A percentile compares a stretch with the other conserved stretches of the same genome.
Evolutionary conservation across 2,888 invertebrate genomes (phyloP).

Genomic region (Mechanitis messenoides): DNA sequence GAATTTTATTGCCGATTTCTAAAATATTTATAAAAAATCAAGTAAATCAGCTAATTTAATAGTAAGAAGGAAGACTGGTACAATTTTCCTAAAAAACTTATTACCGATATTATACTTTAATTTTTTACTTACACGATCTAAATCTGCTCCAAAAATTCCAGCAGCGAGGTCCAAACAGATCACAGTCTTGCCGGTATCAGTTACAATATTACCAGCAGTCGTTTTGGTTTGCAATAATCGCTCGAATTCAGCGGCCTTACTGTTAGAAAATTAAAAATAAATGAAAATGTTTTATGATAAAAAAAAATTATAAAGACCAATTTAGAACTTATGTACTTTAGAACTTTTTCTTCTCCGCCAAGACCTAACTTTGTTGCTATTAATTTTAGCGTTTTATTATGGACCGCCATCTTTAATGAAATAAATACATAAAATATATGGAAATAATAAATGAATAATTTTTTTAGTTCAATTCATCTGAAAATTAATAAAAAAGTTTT

Average conservation of each 20-base stretch:
- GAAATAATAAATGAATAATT: too few relatives aligned
- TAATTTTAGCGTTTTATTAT: constrained; percentile 53
- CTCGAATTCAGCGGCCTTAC: constrained; percentile 75
- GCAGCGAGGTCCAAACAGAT: constrained; percentile 79
- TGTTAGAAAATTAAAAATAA: constrained; percentile 37
- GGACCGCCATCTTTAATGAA: constrained; percentile 42
- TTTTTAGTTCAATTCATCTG: too few relatives aligned
- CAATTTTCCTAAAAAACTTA: neutral
- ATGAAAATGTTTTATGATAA: neutral
- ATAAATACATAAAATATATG: too few relatives aligned
- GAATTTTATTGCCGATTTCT: constrained; percentile 77
- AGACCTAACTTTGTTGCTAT: constrained; percentile 61
- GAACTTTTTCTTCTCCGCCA: constrained; percentile 55
- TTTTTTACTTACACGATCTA: constrained; percentile 67
- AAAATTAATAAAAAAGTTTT: too few relatives aligned
- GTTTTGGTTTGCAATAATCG: constrained; percentile 67
- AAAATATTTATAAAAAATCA: constrained; percentile 29
- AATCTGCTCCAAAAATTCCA: constrained; percentile 58
- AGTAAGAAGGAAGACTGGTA: neutral
- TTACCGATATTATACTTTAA: neutral
- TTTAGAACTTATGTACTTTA: constrained; percentile 44
- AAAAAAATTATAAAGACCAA: neutral
- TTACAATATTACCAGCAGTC: constrained; percentile 60
- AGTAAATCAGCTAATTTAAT: neutral
- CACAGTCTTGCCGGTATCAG: constrained; percentile 77